These are phyloP conservation scores for Bombus vancouverensis DNA, from an alignment of 1,140 invertebrate genomes.

Conservation along the genomic window DNA sequence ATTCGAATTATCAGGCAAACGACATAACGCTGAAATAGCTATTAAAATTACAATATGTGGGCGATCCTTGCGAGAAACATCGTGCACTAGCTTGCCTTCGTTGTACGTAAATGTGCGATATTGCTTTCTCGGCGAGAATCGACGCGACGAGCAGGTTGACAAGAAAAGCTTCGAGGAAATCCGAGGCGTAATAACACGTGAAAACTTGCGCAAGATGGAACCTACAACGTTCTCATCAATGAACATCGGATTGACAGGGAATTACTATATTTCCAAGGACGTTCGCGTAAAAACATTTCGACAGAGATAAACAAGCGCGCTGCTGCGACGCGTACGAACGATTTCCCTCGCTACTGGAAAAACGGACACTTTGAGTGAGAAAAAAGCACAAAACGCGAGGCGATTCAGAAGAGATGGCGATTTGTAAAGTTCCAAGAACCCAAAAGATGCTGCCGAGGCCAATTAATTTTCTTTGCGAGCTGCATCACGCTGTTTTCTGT, in stretches of 20 bases:
- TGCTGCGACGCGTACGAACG: background rate
- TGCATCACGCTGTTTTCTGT: background rate
- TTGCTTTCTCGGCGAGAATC: no score
- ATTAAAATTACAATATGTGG: no score
- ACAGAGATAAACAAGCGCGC: background rate
- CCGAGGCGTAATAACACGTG: constrained; percentile 27
- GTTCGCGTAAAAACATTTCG: no score
- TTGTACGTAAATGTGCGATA: background rate
- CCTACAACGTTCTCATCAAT: constrained; percentile 24
- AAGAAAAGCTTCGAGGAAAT: constrained; percentile 27
- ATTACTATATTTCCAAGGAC: constrained; percentile 20
- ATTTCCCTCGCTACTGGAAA: background rate
- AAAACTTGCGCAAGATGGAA: background rate
- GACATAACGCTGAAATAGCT: background rate
- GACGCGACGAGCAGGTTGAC: background rate
- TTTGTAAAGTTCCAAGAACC: no score
- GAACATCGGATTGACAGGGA: constrained; percentile 35
- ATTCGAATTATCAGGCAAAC: no score
- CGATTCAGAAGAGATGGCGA: background rate
- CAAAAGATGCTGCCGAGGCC: background rate
- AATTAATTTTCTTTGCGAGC: background rate
- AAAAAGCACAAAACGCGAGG: rapidly evolving
- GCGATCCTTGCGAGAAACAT: no score
- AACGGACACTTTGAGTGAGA: background rate
- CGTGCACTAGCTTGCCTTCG: no score